phyloP scores from a whole-genome alignment of 1,140 invertebrate genomes.

The Camponotus pennsylvanicus region DNA sequence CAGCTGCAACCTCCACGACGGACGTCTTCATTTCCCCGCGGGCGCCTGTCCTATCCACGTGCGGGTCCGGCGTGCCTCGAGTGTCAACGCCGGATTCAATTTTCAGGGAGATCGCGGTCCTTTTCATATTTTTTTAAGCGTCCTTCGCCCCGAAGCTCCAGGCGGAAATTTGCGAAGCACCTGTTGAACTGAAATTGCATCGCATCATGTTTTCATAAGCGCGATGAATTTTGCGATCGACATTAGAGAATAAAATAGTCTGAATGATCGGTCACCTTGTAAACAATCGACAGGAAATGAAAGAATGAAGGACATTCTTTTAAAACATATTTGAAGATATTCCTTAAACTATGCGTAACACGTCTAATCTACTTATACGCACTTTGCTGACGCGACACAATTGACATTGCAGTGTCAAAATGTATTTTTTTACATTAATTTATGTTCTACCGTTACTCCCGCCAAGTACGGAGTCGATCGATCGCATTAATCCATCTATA shows the following conservation, averaged over 20 bases:
- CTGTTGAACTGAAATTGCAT: background rate
- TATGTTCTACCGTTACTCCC: background rate
- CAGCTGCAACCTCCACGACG: slow-evolving; percentile 62
- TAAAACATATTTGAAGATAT: background rate
- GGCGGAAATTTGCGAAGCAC: background rate
- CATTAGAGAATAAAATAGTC: background rate
- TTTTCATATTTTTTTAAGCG: background rate
- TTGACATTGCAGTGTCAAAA: background rate
- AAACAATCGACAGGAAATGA: background rate
- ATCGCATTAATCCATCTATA: background rate
- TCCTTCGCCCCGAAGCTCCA: background rate
- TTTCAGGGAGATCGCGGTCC: background rate
- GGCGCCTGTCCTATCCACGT: background rate
- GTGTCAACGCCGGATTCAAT: slow-evolving; percentile 59
- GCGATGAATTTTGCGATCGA: background rate
- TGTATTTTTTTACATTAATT: background rate
- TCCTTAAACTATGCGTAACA: background rate
- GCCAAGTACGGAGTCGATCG: background rate
- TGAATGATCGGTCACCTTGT: background rate
- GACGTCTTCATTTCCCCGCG: slow-evolving; percentile 59
- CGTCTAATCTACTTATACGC: background rate
- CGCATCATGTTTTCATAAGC: too few species aligned
- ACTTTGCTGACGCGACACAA: background rate
- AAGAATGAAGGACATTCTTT: background rate
- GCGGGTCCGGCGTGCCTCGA: slow-evolving; percentile 24